Conservation (phyloP, 2,113 vertebrate genomes). For the Peromyscus leucopus region DNA sequence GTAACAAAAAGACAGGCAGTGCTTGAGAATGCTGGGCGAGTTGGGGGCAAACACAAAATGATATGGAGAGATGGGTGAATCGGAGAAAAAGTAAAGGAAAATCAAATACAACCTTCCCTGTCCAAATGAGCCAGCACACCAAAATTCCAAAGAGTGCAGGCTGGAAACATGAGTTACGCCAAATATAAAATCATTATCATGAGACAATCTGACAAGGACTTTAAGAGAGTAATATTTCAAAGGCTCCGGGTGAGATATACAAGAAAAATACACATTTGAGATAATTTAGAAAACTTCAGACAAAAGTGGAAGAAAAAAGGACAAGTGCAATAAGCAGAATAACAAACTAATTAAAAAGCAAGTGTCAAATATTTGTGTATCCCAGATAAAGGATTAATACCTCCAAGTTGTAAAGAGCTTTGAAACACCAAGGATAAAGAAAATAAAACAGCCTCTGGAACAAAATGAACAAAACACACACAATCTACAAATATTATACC, state of each 20-base stretch:
- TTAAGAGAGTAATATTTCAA: neutral
- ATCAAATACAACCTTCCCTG: neutral
- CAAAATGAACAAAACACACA: neutral
- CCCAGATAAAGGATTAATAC: neutral
- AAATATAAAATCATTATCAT: neutral
- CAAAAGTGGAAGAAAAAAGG: slow-evolving; percentile 29
- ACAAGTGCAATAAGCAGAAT: neutral
- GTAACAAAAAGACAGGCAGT: neutral
- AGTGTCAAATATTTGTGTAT: neutral
- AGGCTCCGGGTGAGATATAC: neutral
- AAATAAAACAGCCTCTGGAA: neutral
- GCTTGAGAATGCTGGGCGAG: neutral
- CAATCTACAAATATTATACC: neutral
- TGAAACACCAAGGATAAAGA: neutral
- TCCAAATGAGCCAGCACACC: neutral
- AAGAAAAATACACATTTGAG: slow-evolving; percentile 9
- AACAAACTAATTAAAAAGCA: slow-evolving; percentile 43
- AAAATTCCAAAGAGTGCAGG: neutral
- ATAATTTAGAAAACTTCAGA: slow-evolving; percentile 42
- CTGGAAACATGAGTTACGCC: neutral
- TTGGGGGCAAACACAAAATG: neutral
- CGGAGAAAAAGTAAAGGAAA: neutral
- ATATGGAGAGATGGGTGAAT: too few relatives aligned
- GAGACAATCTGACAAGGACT: neutral
- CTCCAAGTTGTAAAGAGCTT: neutral